A percentile compares a stretch with the other conserved stretches of the same genome.
phyloP scores from a whole-genome alignment of 2,113 vertebrate species.

The Nannospalax galili region DNA sequence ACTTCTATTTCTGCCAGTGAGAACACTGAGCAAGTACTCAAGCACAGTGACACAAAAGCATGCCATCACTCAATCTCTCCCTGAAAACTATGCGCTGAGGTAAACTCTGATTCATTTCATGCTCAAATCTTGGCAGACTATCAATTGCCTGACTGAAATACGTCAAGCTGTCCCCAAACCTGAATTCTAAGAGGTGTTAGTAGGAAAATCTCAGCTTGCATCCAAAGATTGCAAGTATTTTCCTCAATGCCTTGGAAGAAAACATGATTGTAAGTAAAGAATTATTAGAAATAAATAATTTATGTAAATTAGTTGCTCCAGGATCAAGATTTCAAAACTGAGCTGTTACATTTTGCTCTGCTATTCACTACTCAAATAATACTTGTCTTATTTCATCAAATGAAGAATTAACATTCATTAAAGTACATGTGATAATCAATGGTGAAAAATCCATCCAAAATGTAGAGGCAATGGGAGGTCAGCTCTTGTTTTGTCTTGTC shows the following conservation, averaged over 20 bases:
- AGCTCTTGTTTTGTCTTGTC: too few species aligned
- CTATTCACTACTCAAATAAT: too few species aligned
- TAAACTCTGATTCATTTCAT: neutral
- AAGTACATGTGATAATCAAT: neutral
- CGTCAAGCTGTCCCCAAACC: neutral
- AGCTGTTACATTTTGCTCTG: neutral
- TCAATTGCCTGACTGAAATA: neutral
- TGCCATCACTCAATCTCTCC: neutral
- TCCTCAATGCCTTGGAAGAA: neutral
- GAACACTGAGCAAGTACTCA: neutral
- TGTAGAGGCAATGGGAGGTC: neutral
- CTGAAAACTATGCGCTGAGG: neutral
- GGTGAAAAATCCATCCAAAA: neutral
- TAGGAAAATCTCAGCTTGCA: neutral
- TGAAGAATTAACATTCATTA: neutral
- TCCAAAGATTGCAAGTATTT: neutral
- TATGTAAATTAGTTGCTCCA: neutral
- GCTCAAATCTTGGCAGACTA: neutral
- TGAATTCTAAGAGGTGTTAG: neutral
- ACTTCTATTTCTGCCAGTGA: neutral
- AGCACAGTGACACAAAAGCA: neutral
- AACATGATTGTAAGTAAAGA: neutral
- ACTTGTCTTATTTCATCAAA: too few species aligned
- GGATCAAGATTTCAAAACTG: neutral
- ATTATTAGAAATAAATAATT: neutral